Evolutionary conservation across 2,113 vertebrate genomes (phyloP), one percentile per base, ranked within the genome.

Genomic region (Eulemur macaco): DNA sequence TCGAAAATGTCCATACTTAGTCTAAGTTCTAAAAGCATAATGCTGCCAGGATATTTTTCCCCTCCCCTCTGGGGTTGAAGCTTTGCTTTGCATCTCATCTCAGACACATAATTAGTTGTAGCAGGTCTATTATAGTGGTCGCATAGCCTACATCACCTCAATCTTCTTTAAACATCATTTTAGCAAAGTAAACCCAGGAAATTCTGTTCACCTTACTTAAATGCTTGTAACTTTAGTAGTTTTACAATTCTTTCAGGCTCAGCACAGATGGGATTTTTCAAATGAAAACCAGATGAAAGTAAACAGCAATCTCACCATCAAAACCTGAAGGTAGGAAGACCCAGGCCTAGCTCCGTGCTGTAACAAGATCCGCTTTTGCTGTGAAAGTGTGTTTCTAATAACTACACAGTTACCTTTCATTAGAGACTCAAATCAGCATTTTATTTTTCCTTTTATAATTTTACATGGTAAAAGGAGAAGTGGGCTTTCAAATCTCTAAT

Each of bases 161-260:
- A 98, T 97, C 94, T 98, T 98, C 97, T 98, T 98, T 98, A 98
- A 98, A 98, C 90, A 98, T 93, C 96, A 97, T 98, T 98, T 98
- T 96, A 97, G 95, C 89, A 98, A 98, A 98, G 97, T 96, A 98
- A 98, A 97, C 90, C 78, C 91, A 97, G 94, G 96, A 68, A 98
- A 98, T 98, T 98, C 97, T 98, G 96, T 97, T 98, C 89, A 96
- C 98, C 93, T 96, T 97, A 91, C 98, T 98, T 98, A 98, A 98
- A 98, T 8, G 9, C 87, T 96, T 98, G 97, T 97, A 98, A 97
- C 93, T 96, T 97, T 98, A 98, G 96, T 96, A 97, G 78, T 97
- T 98, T 98, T 98, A 98, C 90, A 97, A 42, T 97, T 98, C 94
- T 98, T 98, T 98, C 92, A 74, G 14, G 85, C 96, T 96, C 95